Conservation (phyloP, 2,888 invertebrate genomes). For the Eupithecia dodoneata region DNA sequence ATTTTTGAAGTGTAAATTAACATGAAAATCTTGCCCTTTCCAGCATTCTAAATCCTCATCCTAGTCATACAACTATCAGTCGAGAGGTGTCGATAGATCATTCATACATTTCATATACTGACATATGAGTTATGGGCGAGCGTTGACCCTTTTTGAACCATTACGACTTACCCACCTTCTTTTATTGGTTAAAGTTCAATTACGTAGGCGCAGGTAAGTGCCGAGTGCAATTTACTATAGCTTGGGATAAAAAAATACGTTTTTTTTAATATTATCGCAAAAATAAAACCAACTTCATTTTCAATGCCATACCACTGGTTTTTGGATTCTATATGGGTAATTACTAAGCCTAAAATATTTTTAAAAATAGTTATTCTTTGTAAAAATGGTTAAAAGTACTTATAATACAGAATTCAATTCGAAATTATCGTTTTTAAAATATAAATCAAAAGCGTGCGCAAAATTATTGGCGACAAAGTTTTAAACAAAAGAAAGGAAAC, state of each 20-base stretch:
- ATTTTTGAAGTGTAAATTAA: no score
- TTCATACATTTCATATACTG: constrained; percentile 50
- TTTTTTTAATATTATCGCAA: background rate
- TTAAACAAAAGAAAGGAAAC: constrained; percentile 2
- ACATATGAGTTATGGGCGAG: constrained; percentile 60
- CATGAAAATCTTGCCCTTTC: background rate
- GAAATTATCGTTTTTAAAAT: background rate
- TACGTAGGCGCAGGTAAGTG: background rate
- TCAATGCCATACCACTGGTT: background rate
- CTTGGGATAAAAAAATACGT: background rate
- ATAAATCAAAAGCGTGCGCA: background rate
- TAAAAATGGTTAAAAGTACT: background rate
- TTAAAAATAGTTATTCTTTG: background rate
- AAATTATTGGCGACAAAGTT: background rate
- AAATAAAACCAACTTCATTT: background rate
- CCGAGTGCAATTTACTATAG: background rate
- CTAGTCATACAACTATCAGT: constrained; percentile 49
- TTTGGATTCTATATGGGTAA: background rate
- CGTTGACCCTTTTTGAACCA: constrained; percentile 53
- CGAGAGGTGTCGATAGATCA: constrained; percentile 67
- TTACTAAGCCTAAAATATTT: no score
- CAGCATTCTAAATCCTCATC: background rate
- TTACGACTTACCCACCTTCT: constrained; percentile 30
- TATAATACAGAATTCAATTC: background rate
- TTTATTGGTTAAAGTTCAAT: constrained; percentile 21